Conservation (phyloP, 64 coral and sea anemone genomes). For the Trachythela sp. region DNA sequence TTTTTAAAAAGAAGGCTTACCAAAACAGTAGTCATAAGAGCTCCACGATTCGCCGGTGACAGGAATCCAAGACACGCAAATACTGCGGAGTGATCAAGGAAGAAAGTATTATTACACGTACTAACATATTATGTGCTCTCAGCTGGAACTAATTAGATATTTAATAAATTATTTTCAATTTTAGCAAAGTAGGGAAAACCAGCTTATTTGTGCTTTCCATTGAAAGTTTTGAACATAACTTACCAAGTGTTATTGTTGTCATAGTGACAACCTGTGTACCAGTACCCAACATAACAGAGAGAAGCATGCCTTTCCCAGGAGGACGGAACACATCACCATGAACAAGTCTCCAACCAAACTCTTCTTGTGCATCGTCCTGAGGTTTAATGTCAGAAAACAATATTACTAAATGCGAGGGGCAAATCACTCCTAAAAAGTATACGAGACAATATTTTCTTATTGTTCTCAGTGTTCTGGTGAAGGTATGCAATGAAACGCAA, state of each 20-base stretch:
- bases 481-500: too few species aligned
- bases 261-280: slow-evolving; percentile 83
- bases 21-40: slow-evolving; percentile 86
- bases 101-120: too few species aligned
- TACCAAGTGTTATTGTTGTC: slow-evolving; percentile 85
- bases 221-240: background rate
- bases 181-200: background rate
- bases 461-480: too few species aligned
- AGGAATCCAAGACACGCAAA: slow-evolving; percentile 98
- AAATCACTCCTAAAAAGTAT: too few species aligned
- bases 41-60: slow-evolving; percentile 95
- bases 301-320: slow-evolving; percentile 76
- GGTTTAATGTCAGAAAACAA: background rate
- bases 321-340: slow-evolving; percentile 98
- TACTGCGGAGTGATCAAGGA: slow-evolving; percentile 50
- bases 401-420: too few species aligned
- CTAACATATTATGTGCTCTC: slow-evolving; percentile 31
- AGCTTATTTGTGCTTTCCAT: background rate
- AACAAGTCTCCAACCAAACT: slow-evolving; percentile 98
- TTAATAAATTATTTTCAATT: background rate
- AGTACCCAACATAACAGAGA: slow-evolving; percentile 78
- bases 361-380: slow-evolving; percentile 88
- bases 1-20: slow-evolving; percentile 46
- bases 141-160: too few species aligned
- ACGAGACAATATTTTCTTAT: too few species aligned